phyloP scores from a whole-genome alignment of 1,140 invertebrate species.

The Temnothorax curvispinosus region DNA sequence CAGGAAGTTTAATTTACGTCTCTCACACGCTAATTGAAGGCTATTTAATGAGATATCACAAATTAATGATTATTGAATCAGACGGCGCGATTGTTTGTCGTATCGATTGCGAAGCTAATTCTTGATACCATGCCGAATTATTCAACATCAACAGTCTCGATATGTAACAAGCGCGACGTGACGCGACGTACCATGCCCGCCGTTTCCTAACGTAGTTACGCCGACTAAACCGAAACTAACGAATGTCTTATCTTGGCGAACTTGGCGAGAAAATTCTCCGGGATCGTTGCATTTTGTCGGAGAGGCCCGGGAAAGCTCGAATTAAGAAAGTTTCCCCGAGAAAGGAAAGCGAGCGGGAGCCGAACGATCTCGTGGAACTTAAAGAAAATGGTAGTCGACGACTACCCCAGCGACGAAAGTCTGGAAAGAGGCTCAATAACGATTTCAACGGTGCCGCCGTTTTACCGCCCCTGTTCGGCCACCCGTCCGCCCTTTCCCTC shows the following conservation, averaged over 20 bases:
- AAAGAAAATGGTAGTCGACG: conserved; percentile 74
- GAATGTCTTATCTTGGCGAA: conserved; percentile 41
- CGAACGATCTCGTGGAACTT: conserved; percentile 69
- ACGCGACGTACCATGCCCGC: background rate
- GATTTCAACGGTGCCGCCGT: conserved; percentile 64
- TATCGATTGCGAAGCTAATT: conserved; percentile 30
- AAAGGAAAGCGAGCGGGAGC: conserved; percentile 53
- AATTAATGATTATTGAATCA: conserved; percentile 7
- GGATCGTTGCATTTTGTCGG: conserved; percentile 62
- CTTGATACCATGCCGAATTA: conserved; percentile 42
- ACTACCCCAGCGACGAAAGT: conserved; percentile 64
- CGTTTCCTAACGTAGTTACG: conserved; percentile 26
- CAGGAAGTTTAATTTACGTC: background rate
- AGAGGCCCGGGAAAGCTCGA: conserved; percentile 65
- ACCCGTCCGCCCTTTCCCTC: conserved; percentile 36
- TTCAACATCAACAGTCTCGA: conserved; percentile 41
- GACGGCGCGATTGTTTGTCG: background rate
- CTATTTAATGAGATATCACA: conserved; percentile 20
- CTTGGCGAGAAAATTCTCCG: conserved; percentile 15
- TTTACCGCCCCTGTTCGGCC: conserved; percentile 47
- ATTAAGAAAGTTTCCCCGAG: conserved; percentile 75
- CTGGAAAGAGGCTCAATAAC: conserved; percentile 74
- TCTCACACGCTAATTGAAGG: background rate
- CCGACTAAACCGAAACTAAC: conserved; percentile 55
- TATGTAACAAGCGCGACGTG: background rate